Evolutionary conservation across 2,113 vertebrate genomes (phyloP).

Genomic region (Dicaeum eximium): DNA sequence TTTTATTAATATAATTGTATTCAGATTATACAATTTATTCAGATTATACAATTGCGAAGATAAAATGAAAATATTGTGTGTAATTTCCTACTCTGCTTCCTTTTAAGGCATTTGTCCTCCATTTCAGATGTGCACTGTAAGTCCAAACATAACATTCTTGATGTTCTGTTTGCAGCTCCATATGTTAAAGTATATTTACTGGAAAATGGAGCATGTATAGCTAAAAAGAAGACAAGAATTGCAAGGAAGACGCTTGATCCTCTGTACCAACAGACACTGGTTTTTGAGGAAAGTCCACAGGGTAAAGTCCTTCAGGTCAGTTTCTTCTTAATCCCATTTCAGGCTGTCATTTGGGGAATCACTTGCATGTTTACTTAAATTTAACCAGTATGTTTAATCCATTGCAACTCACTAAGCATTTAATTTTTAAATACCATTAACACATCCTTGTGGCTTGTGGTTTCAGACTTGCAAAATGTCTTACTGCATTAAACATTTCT

Average conservation of each 20-base stretch:
- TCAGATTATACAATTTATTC: no score
- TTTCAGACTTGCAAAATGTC: background rate
- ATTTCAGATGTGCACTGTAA: background rate
- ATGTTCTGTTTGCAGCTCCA: constrained; percentile 79
- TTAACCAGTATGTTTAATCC: background rate
- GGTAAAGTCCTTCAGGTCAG: constrained; percentile 98
- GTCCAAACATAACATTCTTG: background rate
- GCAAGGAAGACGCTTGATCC: constrained; percentile 97
- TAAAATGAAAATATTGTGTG: background rate
- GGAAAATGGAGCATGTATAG: constrained; percentile 94
- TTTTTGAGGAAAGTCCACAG: constrained; percentile 95
- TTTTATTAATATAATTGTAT: background rate
- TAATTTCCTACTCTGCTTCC: background rate
- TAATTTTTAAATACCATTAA: background rate
- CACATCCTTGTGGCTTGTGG: background rate
- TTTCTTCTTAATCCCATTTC: background rate
- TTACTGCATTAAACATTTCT: background rate
- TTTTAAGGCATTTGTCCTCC: constrained; percentile 21
- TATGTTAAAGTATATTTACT: constrained; percentile 98
- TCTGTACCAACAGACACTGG: constrained; percentile 93
- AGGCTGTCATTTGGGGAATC: background rate
- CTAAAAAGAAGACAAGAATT: constrained; percentile 99
- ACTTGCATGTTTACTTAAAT: background rate
- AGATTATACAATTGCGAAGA: background rate
- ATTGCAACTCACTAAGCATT: background rate